Evolutionary conservation across 30 jellyfish, hydroid and myxozoan genomes (phyloP), one percentile per base, ranked within the genome.

Genomic region (Haliclystus octoradiatus): DNA sequence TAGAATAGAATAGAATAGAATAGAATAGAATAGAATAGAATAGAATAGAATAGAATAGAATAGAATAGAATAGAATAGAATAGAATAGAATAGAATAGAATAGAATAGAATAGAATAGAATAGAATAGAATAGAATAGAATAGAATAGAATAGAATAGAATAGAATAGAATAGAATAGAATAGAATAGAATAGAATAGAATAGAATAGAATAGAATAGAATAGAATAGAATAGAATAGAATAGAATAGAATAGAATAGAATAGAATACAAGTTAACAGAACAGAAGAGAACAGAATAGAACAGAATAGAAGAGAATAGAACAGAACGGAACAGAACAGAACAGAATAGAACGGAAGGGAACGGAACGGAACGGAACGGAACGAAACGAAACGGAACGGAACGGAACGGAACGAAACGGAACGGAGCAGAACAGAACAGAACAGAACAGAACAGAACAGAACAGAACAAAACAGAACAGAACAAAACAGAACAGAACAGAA

Each of bases 381-480:
- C 13, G 60, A 13, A 47, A 9, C 15, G 60, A 47, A 47, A 9
- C 13, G 60, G n/a, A 47, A n/a, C 13, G 60, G n/a, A 47, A 9
- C 13, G n/a, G n/a, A 47, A 47, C 15, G n/a, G 15, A 13, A 47
- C n/a, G n/a, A 47, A 47, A 47, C 15, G n/a, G n/a, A 13, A 47
- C 15, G n/a, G n/a, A 9, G n/a, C 13, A 47, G n/a, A 9, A 47
- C 15, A 47, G n/a, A 47, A 47, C 60, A 47, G 60, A 47, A 47
- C n/a, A 47, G 60, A 47, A 47, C n/a, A 47, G 60, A 47, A 47
- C 60, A 47, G 60, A 47, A 47, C n/a, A 47, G 60, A 9, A 47
- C n/a, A 47, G 60, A 47, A 47, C 60, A 47, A n/a, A 47, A 47
- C n/a, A 47, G 60, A 47, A 47, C n/a, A 47, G 60, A n/a, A n/a